Base-by-base conservation (phyloP, 2,888 invertebrate genomes). In the Adelognathus sp. region DNA sequence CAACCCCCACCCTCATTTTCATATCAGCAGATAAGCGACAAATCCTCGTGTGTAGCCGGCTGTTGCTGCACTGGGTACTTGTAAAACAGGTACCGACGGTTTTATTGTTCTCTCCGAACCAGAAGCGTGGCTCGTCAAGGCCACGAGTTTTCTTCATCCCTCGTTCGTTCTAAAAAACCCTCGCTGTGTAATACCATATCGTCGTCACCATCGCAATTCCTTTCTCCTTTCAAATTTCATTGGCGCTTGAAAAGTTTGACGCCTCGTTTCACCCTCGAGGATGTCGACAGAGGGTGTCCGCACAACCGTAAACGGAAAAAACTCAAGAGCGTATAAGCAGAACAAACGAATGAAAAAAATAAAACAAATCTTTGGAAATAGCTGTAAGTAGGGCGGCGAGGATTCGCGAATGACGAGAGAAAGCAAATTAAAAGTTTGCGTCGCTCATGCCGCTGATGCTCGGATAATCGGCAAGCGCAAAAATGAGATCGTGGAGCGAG, bases 371-470 rank as follows among this genome's bases (percentile, higher is more conserved):
- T 39, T 66, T 39, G 39, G 27, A n/a, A 11, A 3, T 18, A 46
- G 27, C 16, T 7, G 36, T 14, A 11, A 66, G 39, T 36, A 54
- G 21, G 18, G 21, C 36, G 14, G 11, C n/a, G 50, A 27, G 46
- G 11, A 52, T 66, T 54, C 18, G n/a, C 36, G 21, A 52, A 4
- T 24, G 27, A 39, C 14, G 24, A 14, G 52, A 16, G 54, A 11
- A 66, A 27, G 66, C 24, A 16, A 39, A 66, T 54, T 66, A 66
- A 66, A 66, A 66, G 52, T 66, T 66, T 52, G 33, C 27, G 44
- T 66, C 39, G 39, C 54, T 39, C 54, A 54, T 11, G 52, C 27
- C 14, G 52, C 52, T 54, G 52, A 54, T 33, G 36, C 52, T 39
- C 27, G 21, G 46, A 21, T 16, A 24, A 24, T 4, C 21, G 24